Evolutionary conservation across 2,797 vertebrate species (phyloP).

Genomic region (Danio aesculapii): DNA sequence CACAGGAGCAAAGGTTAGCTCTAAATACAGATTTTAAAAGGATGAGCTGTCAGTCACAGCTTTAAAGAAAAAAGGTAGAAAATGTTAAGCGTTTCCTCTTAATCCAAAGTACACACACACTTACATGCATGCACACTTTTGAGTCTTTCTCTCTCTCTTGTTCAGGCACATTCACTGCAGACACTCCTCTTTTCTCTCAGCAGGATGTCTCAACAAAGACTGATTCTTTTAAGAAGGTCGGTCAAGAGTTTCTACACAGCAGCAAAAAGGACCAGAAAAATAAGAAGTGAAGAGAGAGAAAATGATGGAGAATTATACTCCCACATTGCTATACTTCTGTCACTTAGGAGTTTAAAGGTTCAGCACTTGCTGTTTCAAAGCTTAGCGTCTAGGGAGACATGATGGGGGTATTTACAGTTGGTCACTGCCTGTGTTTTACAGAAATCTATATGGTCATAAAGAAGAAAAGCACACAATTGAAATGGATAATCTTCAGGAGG

Average conservation of each 20-base stretch:
- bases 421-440: neutral
- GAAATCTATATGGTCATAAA: neutral
- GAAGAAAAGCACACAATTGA: neutral
- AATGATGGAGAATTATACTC: slow-evolving; percentile 4
- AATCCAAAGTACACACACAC: slow-evolving; percentile 8
- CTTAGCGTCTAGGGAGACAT: neutral
- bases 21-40: slow-evolving; percentile 39
- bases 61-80: slow-evolving; percentile 24
- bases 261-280: slow-evolving; percentile 12
- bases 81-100: slow-evolving; percentile 27
- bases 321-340: slow-evolving; percentile 12
- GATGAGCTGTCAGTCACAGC: slow-evolving; percentile 28
- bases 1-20: slow-evolving; percentile 36
- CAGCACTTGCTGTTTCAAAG: neutral
- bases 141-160: slow-evolving; percentile 22
- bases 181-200: slow-evolving; percentile 16
- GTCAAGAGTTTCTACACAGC: slow-evolving; percentile 20
- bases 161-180: neutral
- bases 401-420: neutral
- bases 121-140: neutral
- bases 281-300: slow-evolving; percentile 20
- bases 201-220: slow-evolving; percentile 19
- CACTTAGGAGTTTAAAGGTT: neutral
- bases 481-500: neutral
- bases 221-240: slow-evolving; percentile 1